A percentile compares a stretch with the other conserved stretches of the same genome.
Conservation (phyloP, 1,140 invertebrate genomes). For the Holotrichia oblita region DNA sequence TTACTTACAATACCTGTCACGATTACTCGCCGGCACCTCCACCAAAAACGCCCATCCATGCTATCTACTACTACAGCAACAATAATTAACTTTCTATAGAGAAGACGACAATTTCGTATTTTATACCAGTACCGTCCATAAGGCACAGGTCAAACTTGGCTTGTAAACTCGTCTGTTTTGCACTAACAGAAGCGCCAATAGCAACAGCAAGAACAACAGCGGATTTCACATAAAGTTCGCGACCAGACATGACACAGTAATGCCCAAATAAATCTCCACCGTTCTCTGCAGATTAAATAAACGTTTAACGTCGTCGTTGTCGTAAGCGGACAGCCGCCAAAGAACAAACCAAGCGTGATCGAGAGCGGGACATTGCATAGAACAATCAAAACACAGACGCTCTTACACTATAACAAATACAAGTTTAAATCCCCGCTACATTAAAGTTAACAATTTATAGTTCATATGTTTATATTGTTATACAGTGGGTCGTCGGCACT, state of each 20-base stretch:
- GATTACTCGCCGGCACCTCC: no score
- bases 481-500: neutral
- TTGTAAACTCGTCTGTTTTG: neutral
- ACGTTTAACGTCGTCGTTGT: neutral
- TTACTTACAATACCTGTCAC: no score
- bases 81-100: no score
- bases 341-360: neutral
- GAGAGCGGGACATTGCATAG: neutral
- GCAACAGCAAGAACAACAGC: neutral
- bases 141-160: neutral
- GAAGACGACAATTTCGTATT: neutral
- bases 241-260: neutral
- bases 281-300: neutral
- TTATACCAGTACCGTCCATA: neutral
- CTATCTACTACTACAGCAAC: no score
- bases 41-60: no score
- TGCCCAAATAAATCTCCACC: neutral
- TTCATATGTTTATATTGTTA: neutral
- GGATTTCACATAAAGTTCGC: neutral
- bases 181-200: neutral
- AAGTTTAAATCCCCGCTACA: neutral
- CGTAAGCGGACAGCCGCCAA: slow-evolving; percentile 4
- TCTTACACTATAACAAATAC: neutral
- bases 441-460: slow-evolving; percentile 18
- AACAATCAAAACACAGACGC: slow-evolving; percentile 6